Base-by-base conservation (phyloP, 92 coral and sea anemone species). In the Heliopora coerulea region DNA sequence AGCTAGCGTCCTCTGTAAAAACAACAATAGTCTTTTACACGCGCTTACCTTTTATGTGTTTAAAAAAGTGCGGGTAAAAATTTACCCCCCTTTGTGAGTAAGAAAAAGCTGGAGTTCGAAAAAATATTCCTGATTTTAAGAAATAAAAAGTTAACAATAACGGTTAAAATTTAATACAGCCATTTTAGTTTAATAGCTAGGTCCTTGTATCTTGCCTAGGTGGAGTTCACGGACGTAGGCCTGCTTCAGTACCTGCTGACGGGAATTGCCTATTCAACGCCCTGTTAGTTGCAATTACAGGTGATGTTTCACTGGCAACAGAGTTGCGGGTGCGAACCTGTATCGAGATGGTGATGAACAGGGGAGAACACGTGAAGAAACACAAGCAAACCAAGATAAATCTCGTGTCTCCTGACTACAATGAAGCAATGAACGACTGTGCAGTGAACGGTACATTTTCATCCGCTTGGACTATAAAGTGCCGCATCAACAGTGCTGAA, bases 181-280 rank as follows among this genome's bases (percentile, higher is more conserved):
- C 1, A 37, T 4, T 37, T 37, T 4, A 4, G 65, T 0, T 24
- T 28, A 30, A 59, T 25, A 15, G 23, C 19, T 59, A 25, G 52
- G n/a, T 46, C 15, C n/a, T 8, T 2, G 2, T 8, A 2, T 46
- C 15, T 6, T 6, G 7, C 15, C 52, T 46, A 46, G 52, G 52
- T 46, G 52, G 52, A 6, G 52, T 15, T 46, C n/a, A 46, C 52
- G 52, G 52, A 46, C 52, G 52, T 46, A 46, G 7, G 52, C 52
- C 52, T 15, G 52, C 52, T 15, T 10, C n/a, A 2, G 52, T 46
- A n/a, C 52, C 3, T 46, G 52, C 14, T 2, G 52, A 46, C 52
- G 52, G 52, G n/a, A 46, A 46, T n/a, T 46, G 52, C 52, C 15
- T 46, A n/a, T 46, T 46, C 52, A 46, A 46, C 52, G 10, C 52